Evolutionary conservation across 2,113 vertebrate genomes (phyloP).

Genomic region (Melanerpes formicivorus): DNA sequence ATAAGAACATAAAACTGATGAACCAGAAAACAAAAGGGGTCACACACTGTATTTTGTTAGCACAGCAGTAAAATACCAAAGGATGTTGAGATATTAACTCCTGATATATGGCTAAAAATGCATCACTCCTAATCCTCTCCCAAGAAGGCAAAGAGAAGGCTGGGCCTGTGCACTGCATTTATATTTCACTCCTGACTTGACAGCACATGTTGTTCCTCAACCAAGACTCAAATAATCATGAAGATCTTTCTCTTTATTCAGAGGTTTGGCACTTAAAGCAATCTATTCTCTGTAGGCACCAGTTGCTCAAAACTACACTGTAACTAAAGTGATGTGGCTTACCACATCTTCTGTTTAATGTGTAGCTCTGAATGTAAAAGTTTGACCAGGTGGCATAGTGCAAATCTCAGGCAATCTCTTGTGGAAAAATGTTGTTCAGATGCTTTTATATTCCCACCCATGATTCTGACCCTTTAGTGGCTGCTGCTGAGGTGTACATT

Average conservation of each 20-base stretch:
- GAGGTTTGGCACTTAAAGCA: background rate
- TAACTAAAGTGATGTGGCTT: background rate
- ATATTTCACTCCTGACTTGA: background rate
- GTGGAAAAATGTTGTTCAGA: background rate
- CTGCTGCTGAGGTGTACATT: background rate
- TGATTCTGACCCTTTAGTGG: background rate
- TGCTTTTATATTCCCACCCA: background rate
- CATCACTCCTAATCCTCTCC: background rate
- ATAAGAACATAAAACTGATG: conserved; percentile 24
- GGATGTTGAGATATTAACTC: background rate
- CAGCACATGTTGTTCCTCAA: background rate
- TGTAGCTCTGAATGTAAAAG: background rate
- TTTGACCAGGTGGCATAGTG: background rate
- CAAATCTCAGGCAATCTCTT: background rate
- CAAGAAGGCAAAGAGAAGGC: background rate
- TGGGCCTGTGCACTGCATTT: background rate
- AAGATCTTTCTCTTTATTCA: background rate
- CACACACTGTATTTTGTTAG: background rate
- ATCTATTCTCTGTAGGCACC: background rate
- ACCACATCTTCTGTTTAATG: background rate
- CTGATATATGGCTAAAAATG: background rate
- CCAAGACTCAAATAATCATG: too few species aligned
- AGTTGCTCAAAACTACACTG: background rate
- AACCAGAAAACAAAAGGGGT: conserved; percentile 26
- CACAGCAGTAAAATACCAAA: background rate